Evolutionary conservation across 2,797 vertebrate genomes (phyloP), one percentile per base, ranked within the genome.

Genomic region (Tragelaphus oryx): DNA sequence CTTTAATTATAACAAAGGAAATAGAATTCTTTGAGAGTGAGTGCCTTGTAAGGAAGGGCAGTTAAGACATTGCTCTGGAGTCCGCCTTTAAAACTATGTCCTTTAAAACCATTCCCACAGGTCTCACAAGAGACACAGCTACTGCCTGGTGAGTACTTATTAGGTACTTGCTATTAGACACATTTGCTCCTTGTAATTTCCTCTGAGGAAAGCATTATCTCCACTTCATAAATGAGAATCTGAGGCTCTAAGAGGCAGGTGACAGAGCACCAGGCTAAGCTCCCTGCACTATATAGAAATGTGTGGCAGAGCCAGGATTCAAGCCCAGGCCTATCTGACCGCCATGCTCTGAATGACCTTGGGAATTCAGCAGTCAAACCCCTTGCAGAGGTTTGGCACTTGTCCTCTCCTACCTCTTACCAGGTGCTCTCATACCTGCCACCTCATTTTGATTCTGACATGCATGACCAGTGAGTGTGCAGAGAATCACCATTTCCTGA

Each of bases 1-100:
- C 18, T 85, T 37, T 92, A 87, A 84, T 55, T 85, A 76, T 90
- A 94, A 78, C 76, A 52, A 54, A 65, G 48, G 80, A 95, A 93
- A 76, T 0, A 84, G 41, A 86, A 91, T 82, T 80, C 50, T 87
- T 62, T 87, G 44, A 88, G 65, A 80, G 76, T 37, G 48, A 59
- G 52, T 68, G n/a, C 54, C 71, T 28, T n/a, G 4, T 33, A 55
- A 86, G 44, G 59, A 79, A 79, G 46, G 37, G 33, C 46, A 94
- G 44, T 55, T 33, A 59, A 78, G 28, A 65, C 44, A 46, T 0
- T 3, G 12, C 59, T 78, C 80, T 44, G 55, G 30, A 89, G n/a
- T 65, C 65, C 33, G 48, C 59, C 54, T 54, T 87, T 78, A 68
- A 65, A 90, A 89, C 26, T 12, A 13, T 30, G 44, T 33, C 24